phyloP scores from a whole-genome alignment of 1,140 invertebrate species.

The Drosophila parvula region DNA sequence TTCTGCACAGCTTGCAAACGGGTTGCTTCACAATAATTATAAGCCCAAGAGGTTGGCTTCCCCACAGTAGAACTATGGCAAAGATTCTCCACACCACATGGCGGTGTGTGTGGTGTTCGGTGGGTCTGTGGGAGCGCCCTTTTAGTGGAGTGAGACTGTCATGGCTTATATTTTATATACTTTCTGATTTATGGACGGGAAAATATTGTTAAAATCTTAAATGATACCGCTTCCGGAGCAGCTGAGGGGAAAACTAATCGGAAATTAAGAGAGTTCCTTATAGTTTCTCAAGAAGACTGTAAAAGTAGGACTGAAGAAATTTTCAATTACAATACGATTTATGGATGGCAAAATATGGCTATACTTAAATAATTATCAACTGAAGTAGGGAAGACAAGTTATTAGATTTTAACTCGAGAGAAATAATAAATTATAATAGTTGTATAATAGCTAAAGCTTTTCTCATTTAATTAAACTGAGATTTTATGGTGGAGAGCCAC shows the following conservation, averaged over 20 bases:
- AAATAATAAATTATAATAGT: too few relatives aligned
- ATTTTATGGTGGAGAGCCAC: too few relatives aligned
- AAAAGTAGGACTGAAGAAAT: not conserved
- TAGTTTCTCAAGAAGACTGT: not conserved
- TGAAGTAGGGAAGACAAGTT: too few relatives aligned
- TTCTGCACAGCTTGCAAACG: conserved; percentile 62
- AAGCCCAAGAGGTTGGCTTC: conserved; percentile 27
- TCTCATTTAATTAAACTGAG: too few relatives aligned
- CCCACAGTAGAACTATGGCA: conserved; percentile 9
- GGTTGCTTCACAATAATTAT: conserved; percentile 63
- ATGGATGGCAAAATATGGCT: too few relatives aligned
- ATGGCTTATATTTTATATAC: conserved; percentile 38
- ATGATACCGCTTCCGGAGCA: conserved; percentile 25
- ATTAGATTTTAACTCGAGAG: too few relatives aligned
- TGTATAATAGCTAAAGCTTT: too few relatives aligned
- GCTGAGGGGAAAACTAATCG: conserved; percentile 23
- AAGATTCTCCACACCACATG: not conserved
- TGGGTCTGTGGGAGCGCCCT: conserved; percentile 26
- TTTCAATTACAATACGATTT: not conserved
- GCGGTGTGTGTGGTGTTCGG: not conserved
- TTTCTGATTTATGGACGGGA: conserved; percentile 44
- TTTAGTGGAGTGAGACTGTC: conserved; percentile 39
- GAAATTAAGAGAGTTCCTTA: conserved; percentile 22
- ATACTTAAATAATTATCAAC: too few relatives aligned
- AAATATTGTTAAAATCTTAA: conserved; percentile 40